Conservation (phyloP, 2,797 vertebrate species). For the Cyprinodon diabolis region DNA sequence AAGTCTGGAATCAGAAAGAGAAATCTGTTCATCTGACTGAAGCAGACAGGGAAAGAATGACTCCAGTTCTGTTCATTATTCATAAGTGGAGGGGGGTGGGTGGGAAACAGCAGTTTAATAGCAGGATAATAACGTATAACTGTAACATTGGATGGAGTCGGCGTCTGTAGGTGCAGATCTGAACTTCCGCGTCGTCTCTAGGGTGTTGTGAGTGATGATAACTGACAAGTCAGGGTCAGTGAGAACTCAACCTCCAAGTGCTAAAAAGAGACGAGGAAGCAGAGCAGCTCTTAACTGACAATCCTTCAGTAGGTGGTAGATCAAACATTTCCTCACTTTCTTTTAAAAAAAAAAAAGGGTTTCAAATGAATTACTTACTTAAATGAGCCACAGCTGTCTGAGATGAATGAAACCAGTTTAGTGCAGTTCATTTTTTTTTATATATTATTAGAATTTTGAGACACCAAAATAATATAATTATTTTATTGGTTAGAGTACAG, state of each 20-base stretch:
- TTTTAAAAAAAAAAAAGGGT: not conserved
- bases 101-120: slow-evolving; percentile 21
- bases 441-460: too few species aligned
- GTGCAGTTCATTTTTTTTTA: slow-evolving; percentile 27
- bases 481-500: too few species aligned
- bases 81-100: slow-evolving; percentile 9
- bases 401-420: not conserved
- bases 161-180: slow-evolving; percentile 3
- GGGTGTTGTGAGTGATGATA: slow-evolving; percentile 63
- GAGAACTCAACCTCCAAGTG: slow-evolving; percentile 9
- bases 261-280: slow-evolving; percentile 4
- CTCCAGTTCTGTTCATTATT: slow-evolving; percentile 60
- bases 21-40: slow-evolving; percentile 19
- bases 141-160: slow-evolving; percentile 19
- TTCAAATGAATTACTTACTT: not conserved
- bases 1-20: not conserved
- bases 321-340: not conserved
- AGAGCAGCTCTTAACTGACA: slow-evolving; percentile 8
- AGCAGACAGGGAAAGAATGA: slow-evolving; percentile 35
- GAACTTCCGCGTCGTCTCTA: slow-evolving; percentile 36
- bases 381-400: not conserved
- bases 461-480: too few species aligned
- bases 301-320: not conserved
- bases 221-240: slow-evolving; percentile 64
- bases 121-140: slow-evolving; percentile 24